A percentile compares a stretch with the other conserved stretches of the same genome.
These are phyloP conservation scores for Lysandra bellargus DNA, from an alignment of 2,888 invertebrate species.

Conservation along the genomic window DNA sequence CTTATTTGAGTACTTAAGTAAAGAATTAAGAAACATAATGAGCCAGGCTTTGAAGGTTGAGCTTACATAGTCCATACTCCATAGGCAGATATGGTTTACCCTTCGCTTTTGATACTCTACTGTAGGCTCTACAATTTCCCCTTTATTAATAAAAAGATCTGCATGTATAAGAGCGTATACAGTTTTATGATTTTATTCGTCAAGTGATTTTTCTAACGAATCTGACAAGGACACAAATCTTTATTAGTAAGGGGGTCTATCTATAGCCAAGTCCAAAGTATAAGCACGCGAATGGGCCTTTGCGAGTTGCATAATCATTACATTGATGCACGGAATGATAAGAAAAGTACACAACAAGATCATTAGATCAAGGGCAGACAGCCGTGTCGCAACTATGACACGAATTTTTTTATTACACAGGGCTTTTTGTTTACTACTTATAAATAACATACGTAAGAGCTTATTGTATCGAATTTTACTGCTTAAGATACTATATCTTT, in stretches of 20 bases:
- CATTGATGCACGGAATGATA: constrained; percentile 7
- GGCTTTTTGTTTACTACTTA: neutral
- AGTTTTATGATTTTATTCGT: too few relatives aligned
- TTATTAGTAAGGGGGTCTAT: neutral
- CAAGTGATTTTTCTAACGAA: too few relatives aligned
- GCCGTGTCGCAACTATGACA: neutral
- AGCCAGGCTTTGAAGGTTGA: too few relatives aligned
- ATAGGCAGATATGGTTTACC: too few relatives aligned
- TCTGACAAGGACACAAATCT: too few relatives aligned
- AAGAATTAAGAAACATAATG: neutral
- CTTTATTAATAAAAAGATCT: too few relatives aligned
- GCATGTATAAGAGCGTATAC: too few relatives aligned
- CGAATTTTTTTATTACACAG: neutral
- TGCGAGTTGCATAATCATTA: neutral
- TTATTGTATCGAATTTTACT: neutral
- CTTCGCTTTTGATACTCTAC: too few relatives aligned
- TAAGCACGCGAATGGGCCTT: neutral
- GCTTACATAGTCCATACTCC: too few relatives aligned
- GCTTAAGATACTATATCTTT: neutral
- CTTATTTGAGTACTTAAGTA: neutral
- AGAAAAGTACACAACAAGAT: constrained; percentile 18
- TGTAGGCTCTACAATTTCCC: too few relatives aligned
- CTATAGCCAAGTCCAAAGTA: neutral
- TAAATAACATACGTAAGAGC: neutral
- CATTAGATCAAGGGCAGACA: constrained; percentile 21